These are phyloP conservation scores for Oxytorus armatus DNA, from an alignment of 2,888 invertebrate species.

Conservation along the genomic window DNA sequence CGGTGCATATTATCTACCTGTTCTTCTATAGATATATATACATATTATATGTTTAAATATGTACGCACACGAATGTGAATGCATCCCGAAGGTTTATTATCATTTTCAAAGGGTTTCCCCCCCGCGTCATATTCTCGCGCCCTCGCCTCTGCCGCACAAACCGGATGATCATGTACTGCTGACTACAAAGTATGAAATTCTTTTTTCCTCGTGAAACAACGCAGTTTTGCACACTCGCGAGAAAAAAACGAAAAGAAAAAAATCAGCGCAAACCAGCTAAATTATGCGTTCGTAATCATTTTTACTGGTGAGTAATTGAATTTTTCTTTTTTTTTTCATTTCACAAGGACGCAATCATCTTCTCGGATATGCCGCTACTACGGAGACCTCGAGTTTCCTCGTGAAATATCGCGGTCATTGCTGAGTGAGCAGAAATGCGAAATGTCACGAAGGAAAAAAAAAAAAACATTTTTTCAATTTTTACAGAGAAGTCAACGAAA, in stretches of 20 bases:
- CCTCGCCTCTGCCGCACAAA: constrained; percentile 22
- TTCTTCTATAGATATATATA: not conserved
- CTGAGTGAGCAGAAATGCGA: no score
- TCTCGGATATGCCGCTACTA: not conserved
- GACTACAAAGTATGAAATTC: constrained; percentile 17
- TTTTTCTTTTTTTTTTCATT: constrained; percentile 2
- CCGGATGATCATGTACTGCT: constrained; percentile 33
- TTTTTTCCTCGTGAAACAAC: constrained; percentile 31
- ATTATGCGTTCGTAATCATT: constrained; percentile 29
- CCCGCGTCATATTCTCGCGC: constrained; percentile 49
- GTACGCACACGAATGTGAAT: constrained; percentile 36
- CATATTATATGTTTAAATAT: not conserved
- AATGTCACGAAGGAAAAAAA: no score
- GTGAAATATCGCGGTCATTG: not conserved
- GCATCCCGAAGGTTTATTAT: constrained; percentile 64
- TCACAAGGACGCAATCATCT: constrained; percentile 32
- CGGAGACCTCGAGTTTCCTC: not conserved
- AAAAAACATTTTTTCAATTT: no score
- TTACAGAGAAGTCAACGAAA: no score
- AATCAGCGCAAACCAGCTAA: not conserved
- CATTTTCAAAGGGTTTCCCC: constrained; percentile 60
- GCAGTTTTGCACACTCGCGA: constrained; percentile 15
- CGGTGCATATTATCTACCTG: constrained; percentile 17
- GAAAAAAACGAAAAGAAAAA: not conserved
- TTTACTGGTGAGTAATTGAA: constrained; percentile 12